These are phyloP conservation scores for Dryoscopus gambensis DNA, from an alignment of 2,113 vertebrate species.

Conservation along the genomic window DNA sequence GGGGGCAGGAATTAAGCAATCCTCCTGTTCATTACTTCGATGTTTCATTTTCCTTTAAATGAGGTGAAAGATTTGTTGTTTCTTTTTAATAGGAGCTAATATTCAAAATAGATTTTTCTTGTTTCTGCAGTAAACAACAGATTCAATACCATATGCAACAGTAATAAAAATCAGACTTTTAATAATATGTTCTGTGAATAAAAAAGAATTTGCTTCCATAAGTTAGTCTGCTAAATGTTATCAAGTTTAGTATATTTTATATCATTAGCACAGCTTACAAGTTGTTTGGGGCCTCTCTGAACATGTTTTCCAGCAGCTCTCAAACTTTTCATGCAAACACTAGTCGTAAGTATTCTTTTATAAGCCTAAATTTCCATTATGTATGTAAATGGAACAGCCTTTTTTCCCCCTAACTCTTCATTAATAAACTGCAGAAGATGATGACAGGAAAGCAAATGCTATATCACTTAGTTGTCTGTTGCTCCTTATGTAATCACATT, in stretches of 20 bases:
- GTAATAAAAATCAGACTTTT: slow-evolving; percentile 2
- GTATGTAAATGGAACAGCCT: background rate
- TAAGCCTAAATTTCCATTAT: background rate
- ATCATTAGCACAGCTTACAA: slow-evolving; percentile 1
- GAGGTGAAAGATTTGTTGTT: background rate
- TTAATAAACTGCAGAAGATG: slow-evolving; percentile 43
- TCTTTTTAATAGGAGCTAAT: background rate
- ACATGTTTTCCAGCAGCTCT: slow-evolving; percentile 18
- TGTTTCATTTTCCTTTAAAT: background rate
- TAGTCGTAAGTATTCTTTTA: background rate
- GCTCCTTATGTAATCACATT: slow-evolving; percentile 47
- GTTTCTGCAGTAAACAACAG: background rate
- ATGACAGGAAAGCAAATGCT: slow-evolving; percentile 59
- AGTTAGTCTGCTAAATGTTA: slow-evolving; percentile 15
- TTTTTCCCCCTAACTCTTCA: background rate
- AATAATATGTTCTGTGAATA: background rate
- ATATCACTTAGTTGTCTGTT: slow-evolving; percentile 29
- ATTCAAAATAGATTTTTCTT: background rate
- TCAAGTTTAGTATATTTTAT: background rate
- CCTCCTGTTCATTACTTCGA: background rate
- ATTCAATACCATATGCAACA: background rate
- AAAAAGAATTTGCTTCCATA: background rate
- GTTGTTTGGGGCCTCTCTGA: background rate
- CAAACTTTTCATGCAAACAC: background rate
- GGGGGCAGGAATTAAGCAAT: background rate